These are phyloP conservation scores for Osmerus eperlanus DNA, from an alignment of 2,113 vertebrate genomes.

Conservation along the genomic window DNA sequence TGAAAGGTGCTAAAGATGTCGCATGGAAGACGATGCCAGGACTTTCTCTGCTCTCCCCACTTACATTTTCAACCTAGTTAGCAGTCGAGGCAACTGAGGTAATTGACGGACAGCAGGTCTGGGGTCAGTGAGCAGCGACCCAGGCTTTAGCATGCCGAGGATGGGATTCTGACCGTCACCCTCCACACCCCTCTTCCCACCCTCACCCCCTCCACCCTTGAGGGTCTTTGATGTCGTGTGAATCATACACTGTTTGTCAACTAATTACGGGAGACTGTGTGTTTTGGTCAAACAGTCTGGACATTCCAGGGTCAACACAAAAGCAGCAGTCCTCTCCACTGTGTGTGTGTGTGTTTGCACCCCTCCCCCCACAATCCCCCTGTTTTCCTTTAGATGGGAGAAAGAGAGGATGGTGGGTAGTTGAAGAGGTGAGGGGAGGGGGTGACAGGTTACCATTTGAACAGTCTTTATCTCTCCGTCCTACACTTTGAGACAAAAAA, in stretches of 20 bases:
- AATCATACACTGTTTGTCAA: slow-evolving; percentile 60
- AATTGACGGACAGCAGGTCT: slow-evolving; percentile 13
- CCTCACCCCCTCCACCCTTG: not conserved
- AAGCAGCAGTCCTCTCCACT: slow-evolving; percentile 33
- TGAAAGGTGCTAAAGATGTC: too few species aligned
- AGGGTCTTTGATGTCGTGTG: slow-evolving; percentile 66
- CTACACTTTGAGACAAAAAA: slow-evolving; percentile 24
- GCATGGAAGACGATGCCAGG: too few species aligned
- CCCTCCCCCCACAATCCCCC: slow-evolving; percentile 30
- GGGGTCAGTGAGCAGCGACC: slow-evolving; percentile 6
- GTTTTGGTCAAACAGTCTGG: slow-evolving; percentile 67
- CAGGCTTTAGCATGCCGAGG: not conserved
- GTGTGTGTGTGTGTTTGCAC: slow-evolving; percentile 38
- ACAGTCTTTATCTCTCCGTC: slow-evolving; percentile 32
- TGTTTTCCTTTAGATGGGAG: slow-evolving; percentile 8
- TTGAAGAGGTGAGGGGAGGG: slow-evolving; percentile 14
- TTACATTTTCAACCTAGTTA: slow-evolving; percentile 4
- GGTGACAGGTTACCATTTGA: slow-evolving; percentile 23
- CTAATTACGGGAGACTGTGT: slow-evolving; percentile 62
- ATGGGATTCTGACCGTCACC: too few species aligned
- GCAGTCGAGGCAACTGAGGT: not conserved
- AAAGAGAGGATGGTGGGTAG: slow-evolving; percentile 14
- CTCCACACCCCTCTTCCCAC: too few species aligned
- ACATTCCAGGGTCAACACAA: slow-evolving; percentile 57
- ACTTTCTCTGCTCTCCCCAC: not conserved